Evolutionary conservation across 2,888 invertebrate species (phyloP).

Genomic region (Dyspetes luteomarginatus): DNA sequence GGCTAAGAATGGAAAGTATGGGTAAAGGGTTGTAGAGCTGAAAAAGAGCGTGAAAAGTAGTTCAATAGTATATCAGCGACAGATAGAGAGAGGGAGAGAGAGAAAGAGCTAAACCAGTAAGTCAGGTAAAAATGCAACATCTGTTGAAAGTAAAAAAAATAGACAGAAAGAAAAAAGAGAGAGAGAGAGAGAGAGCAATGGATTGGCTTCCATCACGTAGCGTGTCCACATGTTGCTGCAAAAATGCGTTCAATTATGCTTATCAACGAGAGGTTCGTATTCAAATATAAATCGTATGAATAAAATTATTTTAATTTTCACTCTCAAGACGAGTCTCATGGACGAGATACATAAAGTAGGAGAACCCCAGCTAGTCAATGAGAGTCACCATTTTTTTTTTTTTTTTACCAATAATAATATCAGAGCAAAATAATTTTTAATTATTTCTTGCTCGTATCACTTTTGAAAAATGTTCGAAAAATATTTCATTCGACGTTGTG

Average conservation of each 20-base stretch:
- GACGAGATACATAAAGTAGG: no score
- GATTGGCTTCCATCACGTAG: constrained; percentile 59
- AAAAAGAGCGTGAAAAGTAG: constrained; percentile 64
- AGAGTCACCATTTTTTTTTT: no score
- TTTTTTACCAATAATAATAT: no score
- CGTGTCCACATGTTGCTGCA: constrained; percentile 71
- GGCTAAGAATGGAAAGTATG: constrained; percentile 56
- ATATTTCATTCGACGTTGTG: no score
- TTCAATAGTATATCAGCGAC: constrained; percentile 50
- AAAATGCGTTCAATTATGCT: constrained; percentile 71
- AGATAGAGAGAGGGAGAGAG: no score
- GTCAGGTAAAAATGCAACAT: constrained; percentile 29
- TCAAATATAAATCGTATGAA: no score
- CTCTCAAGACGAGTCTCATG: no score
- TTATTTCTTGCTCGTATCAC: no score
- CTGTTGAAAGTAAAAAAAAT: constrained; percentile 45
- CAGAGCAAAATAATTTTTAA: no score
- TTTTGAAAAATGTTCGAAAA: no score
- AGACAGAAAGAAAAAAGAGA: constrained; percentile 44
- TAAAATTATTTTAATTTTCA: no score
- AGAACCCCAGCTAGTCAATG: no score
- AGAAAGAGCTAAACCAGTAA: constrained; percentile 37
- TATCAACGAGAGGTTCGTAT: constrained; percentile 43
- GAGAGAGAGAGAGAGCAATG: constrained; percentile 54
- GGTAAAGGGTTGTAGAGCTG: constrained; percentile 57